Evolutionary conservation across 2,113 vertebrate species (phyloP), one percentile per base, ranked within the genome.

Genomic region (Anarhynchus alexandrinus): DNA sequence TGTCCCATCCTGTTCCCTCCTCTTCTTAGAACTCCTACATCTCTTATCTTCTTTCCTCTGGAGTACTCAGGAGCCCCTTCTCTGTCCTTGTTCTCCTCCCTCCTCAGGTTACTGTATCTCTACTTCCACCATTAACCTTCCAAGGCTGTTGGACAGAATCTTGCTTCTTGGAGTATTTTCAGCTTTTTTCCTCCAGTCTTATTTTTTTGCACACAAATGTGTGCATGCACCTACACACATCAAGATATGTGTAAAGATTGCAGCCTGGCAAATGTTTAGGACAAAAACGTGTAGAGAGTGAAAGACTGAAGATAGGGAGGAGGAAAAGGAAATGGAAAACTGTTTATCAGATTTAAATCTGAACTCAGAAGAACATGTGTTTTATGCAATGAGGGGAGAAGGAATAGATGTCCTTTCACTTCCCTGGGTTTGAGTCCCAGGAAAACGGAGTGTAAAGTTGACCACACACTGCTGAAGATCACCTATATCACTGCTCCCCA

Each of bases 401-500:
- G n/a, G 21, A 66, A 55, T 25, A 43, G 15, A 18, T 2, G 5
- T 62, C 25, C 34, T 72, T 58, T 72, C 27, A 7, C 30, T 61
- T 88, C 36, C 10, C 17, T 65, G 26, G 6, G 20, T 43, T 22
- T 42, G 23, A 47, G 23, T 78, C 20, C 20, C 26, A 43, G 54
- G 58, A 69, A 45, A 58, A 82, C 4, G 12, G 30, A 72, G 8
- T 11, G 17, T 49, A 4, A 54, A 36, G n/a, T 42, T 84, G 22
- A 12, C 21, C 26, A 9, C 5, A 3, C 2, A 2, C 22, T 83
- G 22, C 49, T 79, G 36, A 27, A 17, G 12, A 27, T 54, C 58
- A 26, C 26, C 42, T 43, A 0, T 34, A 13, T 30, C 6, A 3
- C 22, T 38, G 54, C 16, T 58, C 10, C 16, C 26, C 42, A 21